Base-by-base conservation (phyloP, 2,113 vertebrate species). In the Ceratotherium simum region DNA sequence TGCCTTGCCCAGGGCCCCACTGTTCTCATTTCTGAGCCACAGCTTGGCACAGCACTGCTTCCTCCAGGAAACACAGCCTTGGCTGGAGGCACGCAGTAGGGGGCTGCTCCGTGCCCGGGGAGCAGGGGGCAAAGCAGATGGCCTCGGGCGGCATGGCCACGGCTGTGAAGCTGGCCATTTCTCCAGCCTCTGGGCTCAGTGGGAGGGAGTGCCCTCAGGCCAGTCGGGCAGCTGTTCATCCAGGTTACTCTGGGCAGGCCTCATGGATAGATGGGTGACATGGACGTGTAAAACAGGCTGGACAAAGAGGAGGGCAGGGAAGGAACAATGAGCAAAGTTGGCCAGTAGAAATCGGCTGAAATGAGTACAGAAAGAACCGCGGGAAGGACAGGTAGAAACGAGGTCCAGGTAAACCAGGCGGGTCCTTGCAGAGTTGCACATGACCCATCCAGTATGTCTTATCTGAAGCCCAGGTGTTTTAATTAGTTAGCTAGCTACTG, bases 81-180 rank as follows among this genome's bases (percentile, higher is more conserved):
- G 58, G 56, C 48, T 21, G 31, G 58, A 64, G 65, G 46, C 29
- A 6, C 25, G 21, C 13, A 16, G 36, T 7, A 2, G 27, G 73
- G 46, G 17, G 39, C 56, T 58, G 21, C 14, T 42, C 13, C 18
- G 2, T 48, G 75, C 42, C 21, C 1, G 1, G 20, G 8, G 9
- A 20, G 17, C 48, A 56, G 56, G 29, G 6, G 1, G 36, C 65
- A 73, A 27, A 79, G 67, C 73, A 80, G 65, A 2, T 18, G 12
- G 6, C 20, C 10, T 17, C 7, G 1, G 42, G 39, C 2, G 29
- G 18, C 25, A 39, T 31, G 18, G 25, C 18, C 6, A 1, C 25
- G 48, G 18, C 8, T 5, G 13, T 27, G n/a, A 14, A 83, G 31
- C 25, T 20, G 20, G 13, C n/a, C 58, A 17, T 16, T 79, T 51